Conservation (phyloP, 1,140 invertebrate genomes). For the Macrostomum lignano region DNA sequence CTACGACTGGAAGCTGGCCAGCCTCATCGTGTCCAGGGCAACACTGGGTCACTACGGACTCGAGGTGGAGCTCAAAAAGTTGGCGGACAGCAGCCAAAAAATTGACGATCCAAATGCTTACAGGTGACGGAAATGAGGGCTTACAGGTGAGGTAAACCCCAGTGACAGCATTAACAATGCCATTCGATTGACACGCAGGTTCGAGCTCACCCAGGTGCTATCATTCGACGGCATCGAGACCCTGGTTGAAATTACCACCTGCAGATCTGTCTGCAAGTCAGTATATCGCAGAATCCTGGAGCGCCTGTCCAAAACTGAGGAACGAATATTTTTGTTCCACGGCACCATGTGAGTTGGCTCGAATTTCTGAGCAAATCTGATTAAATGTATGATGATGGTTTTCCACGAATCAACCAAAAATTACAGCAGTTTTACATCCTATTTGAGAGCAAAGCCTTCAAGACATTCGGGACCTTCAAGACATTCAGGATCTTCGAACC, state of each 20-base stretch:
- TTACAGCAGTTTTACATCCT: no score
- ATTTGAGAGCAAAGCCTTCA: no score
- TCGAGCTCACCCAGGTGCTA: constrained; percentile 1
- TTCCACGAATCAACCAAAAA: no score
- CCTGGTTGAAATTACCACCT: not conserved
- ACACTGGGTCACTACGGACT: not conserved
- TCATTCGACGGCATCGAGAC: not conserved
- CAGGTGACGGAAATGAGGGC: not conserved
- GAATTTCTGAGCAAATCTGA: no score
- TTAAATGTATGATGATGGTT: no score
- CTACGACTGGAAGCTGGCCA: constrained; percentile 1
- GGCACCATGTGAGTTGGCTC: not conserved
- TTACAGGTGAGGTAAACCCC: not conserved
- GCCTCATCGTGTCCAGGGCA: not conserved
- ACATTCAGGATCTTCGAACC: no score
- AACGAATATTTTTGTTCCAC: not conserved
- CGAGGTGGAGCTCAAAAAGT: not conserved
- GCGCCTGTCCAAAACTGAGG: not conserved
- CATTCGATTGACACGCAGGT: not conserved
- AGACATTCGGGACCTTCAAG: no score
- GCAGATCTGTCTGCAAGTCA: not conserved
- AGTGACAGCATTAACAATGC: no score
- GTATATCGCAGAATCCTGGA: not conserved
- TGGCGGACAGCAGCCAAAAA: not conserved
- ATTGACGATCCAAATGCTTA: constrained; percentile 2